Conservation (phyloP, 2,888 invertebrate species). For the Leucophenga maculata region DNA sequence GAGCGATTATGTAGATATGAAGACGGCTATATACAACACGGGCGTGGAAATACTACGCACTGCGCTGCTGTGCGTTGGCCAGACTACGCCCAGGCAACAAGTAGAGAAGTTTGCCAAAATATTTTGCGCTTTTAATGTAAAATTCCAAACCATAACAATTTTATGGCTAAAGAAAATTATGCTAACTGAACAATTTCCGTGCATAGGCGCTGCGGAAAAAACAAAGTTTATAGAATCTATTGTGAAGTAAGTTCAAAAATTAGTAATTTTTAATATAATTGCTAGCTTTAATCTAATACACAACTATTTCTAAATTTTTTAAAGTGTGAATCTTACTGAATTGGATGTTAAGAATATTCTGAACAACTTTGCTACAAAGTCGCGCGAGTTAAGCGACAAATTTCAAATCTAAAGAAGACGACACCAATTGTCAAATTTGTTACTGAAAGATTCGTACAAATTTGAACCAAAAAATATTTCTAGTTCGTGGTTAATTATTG, state of each 20-base stretch:
- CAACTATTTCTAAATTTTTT: slow-evolving; percentile 16
- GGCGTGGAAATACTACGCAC: slow-evolving; percentile 70
- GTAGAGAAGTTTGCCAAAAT: slow-evolving; percentile 76
- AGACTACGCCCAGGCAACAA: slow-evolving; percentile 75
- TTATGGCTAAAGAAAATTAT: slow-evolving; percentile 69
- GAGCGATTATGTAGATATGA: slow-evolving; percentile 66
- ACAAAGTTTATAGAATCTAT: slow-evolving; percentile 82
- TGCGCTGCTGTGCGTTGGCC: slow-evolving; percentile 68
- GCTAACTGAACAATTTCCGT: slow-evolving; percentile 79
- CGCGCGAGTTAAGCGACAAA: slow-evolving; percentile 83
- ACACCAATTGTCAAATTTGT: no score
- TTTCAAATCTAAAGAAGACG: slow-evolving; percentile 75
- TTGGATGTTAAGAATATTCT: no score
- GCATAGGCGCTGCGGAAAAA: slow-evolving; percentile 79
- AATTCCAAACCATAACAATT: slow-evolving; percentile 74
- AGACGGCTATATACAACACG: slow-evolving; percentile 63
- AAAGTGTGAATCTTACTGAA: slow-evolving; percentile 84
- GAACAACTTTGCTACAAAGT: slow-evolving; percentile 85
- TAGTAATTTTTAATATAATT: no score
- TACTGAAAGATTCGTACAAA: no score
- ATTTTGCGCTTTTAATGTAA: slow-evolving; percentile 78
- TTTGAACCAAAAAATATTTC: no score
- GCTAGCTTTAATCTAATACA: not conserved
- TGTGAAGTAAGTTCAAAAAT: slow-evolving; percentile 74
- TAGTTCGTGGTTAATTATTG: no score